Evolutionary conservation across 2,888 invertebrate species (phyloP).

Genomic region (Spisula subtruncata): DNA sequence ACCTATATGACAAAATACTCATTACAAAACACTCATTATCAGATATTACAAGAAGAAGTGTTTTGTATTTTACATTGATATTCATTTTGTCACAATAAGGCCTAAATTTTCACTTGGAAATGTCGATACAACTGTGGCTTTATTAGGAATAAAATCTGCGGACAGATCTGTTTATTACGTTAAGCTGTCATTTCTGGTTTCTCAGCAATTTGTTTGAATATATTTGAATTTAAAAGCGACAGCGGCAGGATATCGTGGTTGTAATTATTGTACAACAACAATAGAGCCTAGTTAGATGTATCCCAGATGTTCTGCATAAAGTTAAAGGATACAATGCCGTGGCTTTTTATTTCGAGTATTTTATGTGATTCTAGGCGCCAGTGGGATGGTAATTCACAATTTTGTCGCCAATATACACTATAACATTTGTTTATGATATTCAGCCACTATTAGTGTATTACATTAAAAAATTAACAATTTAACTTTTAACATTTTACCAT

Average conservation of each 20-base stretch:
- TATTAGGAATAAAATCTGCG: too few species aligned
- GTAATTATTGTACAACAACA: slow-evolving; percentile 1
- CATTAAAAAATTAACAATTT: too few species aligned
- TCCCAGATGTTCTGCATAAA: not conserved
- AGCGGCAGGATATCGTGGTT: not conserved
- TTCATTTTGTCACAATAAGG: slow-evolving; percentile 19
- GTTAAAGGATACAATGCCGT: not conserved
- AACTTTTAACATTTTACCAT: too few species aligned
- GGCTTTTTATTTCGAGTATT: not conserved
- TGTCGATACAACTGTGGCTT: too few species aligned
- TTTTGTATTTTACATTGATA: slow-evolving; percentile 11
- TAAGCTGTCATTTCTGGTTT: not conserved
- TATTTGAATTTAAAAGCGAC: not conserved
- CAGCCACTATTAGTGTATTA: too few species aligned
- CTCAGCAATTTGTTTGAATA: slow-evolving; percentile 10
- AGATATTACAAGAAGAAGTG: slow-evolving; percentile 8
- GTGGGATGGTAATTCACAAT: too few species aligned
- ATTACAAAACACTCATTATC: not conserved
- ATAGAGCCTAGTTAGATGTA: too few species aligned
- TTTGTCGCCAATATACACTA: too few species aligned
- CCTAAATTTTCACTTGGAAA: slow-evolving; percentile 15
- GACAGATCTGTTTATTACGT: slow-evolving; percentile 11
- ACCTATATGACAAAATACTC: not conserved
- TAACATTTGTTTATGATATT: too few species aligned
- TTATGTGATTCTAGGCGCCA: too few species aligned